A percentile compares a stretch with the other conserved stretches of the same genome.
Conservation (phyloP, 2,888 invertebrate species). For the Drosophila bunnanda region DNA sequence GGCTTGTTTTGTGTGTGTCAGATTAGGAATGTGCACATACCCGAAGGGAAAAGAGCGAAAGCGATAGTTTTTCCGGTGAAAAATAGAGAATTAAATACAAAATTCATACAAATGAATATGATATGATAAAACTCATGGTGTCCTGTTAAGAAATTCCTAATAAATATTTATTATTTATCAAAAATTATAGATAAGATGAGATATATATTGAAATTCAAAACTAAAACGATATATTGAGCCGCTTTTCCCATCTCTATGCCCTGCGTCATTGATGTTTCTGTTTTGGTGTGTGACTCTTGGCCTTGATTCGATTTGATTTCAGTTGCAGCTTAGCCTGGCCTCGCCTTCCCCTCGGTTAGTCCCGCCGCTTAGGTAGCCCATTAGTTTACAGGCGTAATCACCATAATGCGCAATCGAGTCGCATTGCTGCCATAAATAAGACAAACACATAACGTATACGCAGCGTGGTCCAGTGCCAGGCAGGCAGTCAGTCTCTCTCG, state of each 20-base stretch:
- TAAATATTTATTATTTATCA: neutral
- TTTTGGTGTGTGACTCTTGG: conserved; percentile 36
- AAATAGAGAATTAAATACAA: neutral
- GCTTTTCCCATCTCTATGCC: neutral
- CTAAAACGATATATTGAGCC: neutral
- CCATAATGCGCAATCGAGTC: conserved; percentile 70
- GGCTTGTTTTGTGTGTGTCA: conserved; percentile 45
- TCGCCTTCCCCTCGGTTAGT: conserved; percentile 9
- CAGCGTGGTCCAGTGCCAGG: conserved; percentile 52
- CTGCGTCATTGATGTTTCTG: conserved; percentile 48
- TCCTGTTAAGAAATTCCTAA: neutral
- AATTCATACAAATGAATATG: neutral
- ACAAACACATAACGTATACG: conserved; percentile 77
- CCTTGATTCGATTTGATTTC: conserved; percentile 46
- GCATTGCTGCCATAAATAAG: conserved; percentile 73
- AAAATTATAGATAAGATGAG: neutral
- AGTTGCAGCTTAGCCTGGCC: conserved; percentile 13
- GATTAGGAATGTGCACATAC: neutral
- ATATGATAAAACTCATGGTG: too few relatives aligned
- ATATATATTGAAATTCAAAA: neutral
- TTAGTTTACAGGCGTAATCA: conserved; percentile 76
- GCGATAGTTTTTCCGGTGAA: neutral
- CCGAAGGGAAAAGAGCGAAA: neutral
- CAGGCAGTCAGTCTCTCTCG: conserved; percentile 52
- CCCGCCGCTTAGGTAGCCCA: conserved; percentile 64